Evolutionary conservation across 2,797 vertebrate genomes (phyloP), one percentile per base, ranked within the genome.

Genomic region (Sebastolobus altivelis): DNA sequence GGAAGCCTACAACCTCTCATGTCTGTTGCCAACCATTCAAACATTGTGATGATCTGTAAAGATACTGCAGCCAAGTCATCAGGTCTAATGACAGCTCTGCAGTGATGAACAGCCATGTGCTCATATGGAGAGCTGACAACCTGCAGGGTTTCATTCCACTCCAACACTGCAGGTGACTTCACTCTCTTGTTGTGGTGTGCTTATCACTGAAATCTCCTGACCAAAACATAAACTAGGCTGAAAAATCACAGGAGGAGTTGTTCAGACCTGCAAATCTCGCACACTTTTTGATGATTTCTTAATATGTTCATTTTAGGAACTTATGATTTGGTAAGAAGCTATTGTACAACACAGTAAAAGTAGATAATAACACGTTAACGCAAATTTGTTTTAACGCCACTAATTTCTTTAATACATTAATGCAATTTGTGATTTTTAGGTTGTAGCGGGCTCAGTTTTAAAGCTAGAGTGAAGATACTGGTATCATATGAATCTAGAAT

Each of bases 51-150:
- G 27, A 65, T 35, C 38, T 46, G 37, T 69, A 14, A 38, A 25
- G 52, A 18, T 27, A 29, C 55, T 68, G 73, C 65, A 63, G 62
- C n/a, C 38, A 37, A 37, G 33, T 33, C 35, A 16, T 52, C 22
- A 71, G 60, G 31, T n/a, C 54, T 56, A 70, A 43, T 46, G 25
- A 58, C 11, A 37, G 75, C 78, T 77, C 58, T 70, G n/a, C 65
- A 33, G 54, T 16, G 65, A 60, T 65, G 65, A 79, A 66, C 22
- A 27, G 56, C 60, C 67, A 49, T 35, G 31, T 65, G 66, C 3
- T 2, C 20, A 4, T 16, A 29, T 46, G 58, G 66, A 63, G 59
- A 80, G 67, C 52, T 75, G 72, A 52, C 68, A 86, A 73, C 70
- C 49, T 62, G 69, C 65, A 54, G 16, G 58, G 2, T 65, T 77